Base-by-base conservation (phyloP, 2,797 vertebrate genomes). In the Siniperca scherzeri region DNA sequence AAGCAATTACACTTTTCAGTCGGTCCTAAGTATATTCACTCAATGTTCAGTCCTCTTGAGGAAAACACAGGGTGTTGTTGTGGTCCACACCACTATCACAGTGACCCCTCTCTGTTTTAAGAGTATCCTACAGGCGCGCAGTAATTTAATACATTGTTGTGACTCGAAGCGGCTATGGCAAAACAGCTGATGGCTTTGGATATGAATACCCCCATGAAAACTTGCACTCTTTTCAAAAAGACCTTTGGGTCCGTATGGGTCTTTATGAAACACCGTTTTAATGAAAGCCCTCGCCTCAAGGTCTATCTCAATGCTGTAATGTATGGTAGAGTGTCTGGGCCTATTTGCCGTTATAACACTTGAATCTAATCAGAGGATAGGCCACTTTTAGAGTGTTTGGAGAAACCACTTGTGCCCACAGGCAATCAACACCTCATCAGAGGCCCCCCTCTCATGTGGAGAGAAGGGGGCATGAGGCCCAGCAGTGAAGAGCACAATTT, bases 401-500 rank as follows among this genome's bases (percentile, higher is more conserved):
- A 94, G 92, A 93, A 93, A 91, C 89, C 93, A 92, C 94, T 95
- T 88, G 90, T 93, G 89, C 91, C 93, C 93, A 91, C 90, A 94
- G 93, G 93, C 94, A 95, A 95, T 95, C 94, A 95, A 94, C 93
- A 93, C 93, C 93, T 95, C 94, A 94, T 94, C 93, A 94, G 83
- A 90, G 86, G 82, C 74, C 83, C 82, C 88, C 90, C 90, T 91
- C 93, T 91, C 84, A 75, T 87, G 91, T 90, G 81, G 81, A 89
- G 91, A 91, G 87, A 90, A 62, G 68, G 83, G 86, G 83, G 86
- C 89, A 90, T 12, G 10, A 81, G 78, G 87, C 84, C 73, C 78
- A 75, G 81, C 77, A 22, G 82, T 89, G 91, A 92, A 92, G 89
- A 92, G 91, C 78, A 74, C 90, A 81, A 88, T 91, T 91, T 91